These are phyloP conservation scores for Pseudochirops cupreus DNA, from an alignment of 2,797 vertebrate genomes.

Conservation along the genomic window DNA sequence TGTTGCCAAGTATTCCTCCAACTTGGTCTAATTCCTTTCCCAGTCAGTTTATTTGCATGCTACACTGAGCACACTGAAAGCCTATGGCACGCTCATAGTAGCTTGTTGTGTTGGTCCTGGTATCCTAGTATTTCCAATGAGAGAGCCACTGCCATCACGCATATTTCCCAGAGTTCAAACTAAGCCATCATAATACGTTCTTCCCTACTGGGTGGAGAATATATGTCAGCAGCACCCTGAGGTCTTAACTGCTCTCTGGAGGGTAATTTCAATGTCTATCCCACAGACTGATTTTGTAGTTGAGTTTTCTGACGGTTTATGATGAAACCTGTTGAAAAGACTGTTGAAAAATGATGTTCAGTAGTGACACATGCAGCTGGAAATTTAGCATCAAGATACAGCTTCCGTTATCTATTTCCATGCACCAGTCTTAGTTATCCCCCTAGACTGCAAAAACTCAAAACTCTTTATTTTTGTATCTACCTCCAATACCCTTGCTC, in stretches of 20 bases:
- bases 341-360: not conserved
- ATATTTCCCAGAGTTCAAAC: not conserved
- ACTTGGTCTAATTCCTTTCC: not conserved
- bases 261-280: not conserved
- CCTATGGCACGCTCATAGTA: not conserved
- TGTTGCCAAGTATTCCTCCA: not conserved
- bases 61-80: not conserved
- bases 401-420: not conserved
- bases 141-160: not conserved
- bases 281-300: not conserved
- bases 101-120: not conserved
- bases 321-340: not conserved
- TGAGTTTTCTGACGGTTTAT: not conserved
- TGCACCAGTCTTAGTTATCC: not conserved
- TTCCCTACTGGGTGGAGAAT: not conserved
- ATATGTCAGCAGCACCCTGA: not conserved
- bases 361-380: not conserved
- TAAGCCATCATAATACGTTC: not conserved
- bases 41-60: not conserved
- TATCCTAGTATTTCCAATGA: not conserved
- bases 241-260: not conserved
- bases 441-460: not conserved
- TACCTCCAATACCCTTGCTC: not conserved
- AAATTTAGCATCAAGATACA: not conserved
- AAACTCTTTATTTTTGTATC: not conserved